Base-by-base conservation (phyloP, 2,113 vertebrate species). In the Tetraodon nigroviridis region DNA sequence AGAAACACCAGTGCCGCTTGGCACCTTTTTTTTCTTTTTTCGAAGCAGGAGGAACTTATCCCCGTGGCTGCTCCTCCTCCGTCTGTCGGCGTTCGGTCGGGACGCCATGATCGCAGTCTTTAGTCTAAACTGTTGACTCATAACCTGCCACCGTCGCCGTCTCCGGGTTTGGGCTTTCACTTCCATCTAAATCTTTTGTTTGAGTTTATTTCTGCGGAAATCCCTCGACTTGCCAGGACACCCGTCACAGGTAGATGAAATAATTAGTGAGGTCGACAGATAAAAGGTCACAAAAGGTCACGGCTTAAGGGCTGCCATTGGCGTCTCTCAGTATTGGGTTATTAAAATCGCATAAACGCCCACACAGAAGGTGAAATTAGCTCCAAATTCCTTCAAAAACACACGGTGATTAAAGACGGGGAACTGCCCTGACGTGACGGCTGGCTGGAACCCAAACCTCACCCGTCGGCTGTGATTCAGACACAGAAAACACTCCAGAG, bases 171-270 rank as follows among this genome's bases (percentile, higher is more conserved):
- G 5, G 55, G 51, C 21, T 88, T 86, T 88, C 83, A 86, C 87
- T 87, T 88, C 76, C 82, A 86, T 87, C 85, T 80, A 86, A 90
- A 88, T 85, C 67, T 71, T 73, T 70, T 46, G 32, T 37, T 37
- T 2, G 11, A 8, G 32, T 37, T 37, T 37, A 11, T 37, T 37
- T 27, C 24, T 27, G 24, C 24, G 24, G 24, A 27, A 27, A 27
- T 6, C 32, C 32, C 32, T 37, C 32, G 11, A 2, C 32, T 37
- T 37, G 2, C 32, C 32, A 37, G 32, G 32, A 12, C 32, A 3
- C 27, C 4, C 6, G 29, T 32, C 29, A 32, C 29, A 32, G 2
- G 32, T 37, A 12, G 12, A 37, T 37, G 32, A 11, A 37, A 37
- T 11, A 37, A 37, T 37, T 1, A 37, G 32, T 37, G 4, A 12